Conservation (phyloP, 92 coral and sea anemone species). For the Palythoa heliodiscus region DNA sequence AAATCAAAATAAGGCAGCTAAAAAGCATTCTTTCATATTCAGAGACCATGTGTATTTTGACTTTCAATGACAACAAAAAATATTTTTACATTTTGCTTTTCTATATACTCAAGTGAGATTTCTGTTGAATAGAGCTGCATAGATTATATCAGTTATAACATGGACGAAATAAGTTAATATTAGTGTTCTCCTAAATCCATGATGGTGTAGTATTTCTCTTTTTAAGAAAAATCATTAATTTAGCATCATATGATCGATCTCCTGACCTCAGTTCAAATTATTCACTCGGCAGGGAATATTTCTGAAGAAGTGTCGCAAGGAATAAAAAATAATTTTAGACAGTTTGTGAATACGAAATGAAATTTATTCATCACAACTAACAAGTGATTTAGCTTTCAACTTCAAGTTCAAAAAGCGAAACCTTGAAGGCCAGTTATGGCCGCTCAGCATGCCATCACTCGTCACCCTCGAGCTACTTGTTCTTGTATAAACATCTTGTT, state of each 20-base stretch:
- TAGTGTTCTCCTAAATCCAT: no score
- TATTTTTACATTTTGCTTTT: neutral
- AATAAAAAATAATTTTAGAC: neutral
- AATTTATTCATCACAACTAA: neutral
- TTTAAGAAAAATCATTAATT: neutral
- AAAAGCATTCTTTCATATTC: neutral
- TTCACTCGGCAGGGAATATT: neutral
- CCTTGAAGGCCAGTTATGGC: no score
- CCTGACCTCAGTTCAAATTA: neutral
- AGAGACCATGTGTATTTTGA: no score
- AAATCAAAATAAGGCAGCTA: neutral
- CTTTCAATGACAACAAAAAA: neutral
- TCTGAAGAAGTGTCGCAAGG: neutral
- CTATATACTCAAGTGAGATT: no score
- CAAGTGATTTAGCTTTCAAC: neutral
- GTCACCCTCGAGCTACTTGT: neutral
- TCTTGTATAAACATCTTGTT: neutral
- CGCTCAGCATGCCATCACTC: no score
- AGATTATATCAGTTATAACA: no score
- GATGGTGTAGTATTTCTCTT: no score
- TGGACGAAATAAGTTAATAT: no score
- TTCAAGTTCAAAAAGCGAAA: neutral
- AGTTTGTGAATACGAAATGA: neutral
- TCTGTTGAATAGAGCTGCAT: no score
- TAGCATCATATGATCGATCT: neutral